phyloP scores from a whole-genome alignment of 2,888 invertebrate genomes.

The Lissocephala sabroskyi region DNA sequence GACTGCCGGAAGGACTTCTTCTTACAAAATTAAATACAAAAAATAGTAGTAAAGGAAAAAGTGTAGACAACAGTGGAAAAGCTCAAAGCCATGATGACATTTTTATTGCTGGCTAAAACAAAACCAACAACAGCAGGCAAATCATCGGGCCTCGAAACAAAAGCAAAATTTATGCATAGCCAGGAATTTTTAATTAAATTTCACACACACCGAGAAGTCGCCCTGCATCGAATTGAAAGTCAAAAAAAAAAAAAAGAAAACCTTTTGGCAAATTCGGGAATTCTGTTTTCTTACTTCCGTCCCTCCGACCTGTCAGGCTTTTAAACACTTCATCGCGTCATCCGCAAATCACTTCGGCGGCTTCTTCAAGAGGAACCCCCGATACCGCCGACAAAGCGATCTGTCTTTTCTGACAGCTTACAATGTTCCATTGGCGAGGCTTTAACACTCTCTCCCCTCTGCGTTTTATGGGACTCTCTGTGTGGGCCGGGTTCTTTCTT shows the following conservation, averaged over 20 bases:
- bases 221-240: slow-evolving; percentile 10
- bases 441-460: slow-evolving; percentile 12
- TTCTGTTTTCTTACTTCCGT: slow-evolving; percentile 8
- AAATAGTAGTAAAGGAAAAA: too few relatives aligned
- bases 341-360: slow-evolving; percentile 7
- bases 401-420: slow-evolving; percentile 57
- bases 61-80: too few relatives aligned
- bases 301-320: slow-evolving; percentile 23
- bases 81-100: slow-evolving; percentile 42
- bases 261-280: slow-evolving; percentile 7
- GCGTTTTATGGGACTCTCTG: neutral
- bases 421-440: slow-evolving; percentile 26
- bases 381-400: slow-evolving; percentile 42
- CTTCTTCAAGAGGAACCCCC: slow-evolving; percentile 11
- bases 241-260: neutral
- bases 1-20: too few relatives aligned
- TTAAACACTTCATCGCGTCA: slow-evolving; percentile 37
- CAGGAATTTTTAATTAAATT: slow-evolving; percentile 59
- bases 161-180: slow-evolving; percentile 58
- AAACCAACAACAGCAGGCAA: slow-evolving; percentile 23
- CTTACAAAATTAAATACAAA: too few relatives aligned
- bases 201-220: slow-evolving; percentile 38
- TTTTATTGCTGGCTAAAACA: too few relatives aligned
- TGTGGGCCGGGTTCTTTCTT: neutral
- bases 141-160: slow-evolving; percentile 22